Percentiles rank a stretch among this genome's conserved stretches.
These are phyloP conservation scores for Natrix natrix DNA, from an alignment of 2,797 vertebrate species.

Conservation along the genomic window DNA sequence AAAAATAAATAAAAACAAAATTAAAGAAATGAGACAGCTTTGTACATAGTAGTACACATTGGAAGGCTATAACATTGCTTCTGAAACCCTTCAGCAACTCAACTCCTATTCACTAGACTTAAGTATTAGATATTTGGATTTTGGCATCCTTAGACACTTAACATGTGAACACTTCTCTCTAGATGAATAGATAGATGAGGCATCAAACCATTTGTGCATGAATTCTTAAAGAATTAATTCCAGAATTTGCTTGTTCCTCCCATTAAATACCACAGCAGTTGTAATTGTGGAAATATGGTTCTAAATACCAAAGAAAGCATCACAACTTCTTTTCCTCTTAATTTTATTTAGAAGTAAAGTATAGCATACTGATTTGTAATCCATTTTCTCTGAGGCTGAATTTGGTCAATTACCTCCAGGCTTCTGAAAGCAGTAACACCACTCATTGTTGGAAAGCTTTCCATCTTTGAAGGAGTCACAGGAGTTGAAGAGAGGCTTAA, in stretches of 20 bases:
- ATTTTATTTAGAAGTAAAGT: neutral
- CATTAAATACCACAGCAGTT: neutral
- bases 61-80: neutral
- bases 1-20: neutral
- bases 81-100: neutral
- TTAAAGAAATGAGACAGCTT: neutral
- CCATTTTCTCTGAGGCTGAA: neutral
- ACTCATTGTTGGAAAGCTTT: slow-evolving; percentile 98
- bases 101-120: neutral
- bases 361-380: neutral
- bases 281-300: neutral
- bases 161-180: neutral
- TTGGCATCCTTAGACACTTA: neutral
- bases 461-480: slow-evolving; percentile 97
- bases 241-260: neutral
- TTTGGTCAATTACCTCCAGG: slow-evolving; percentile 73
- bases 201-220: neutral
- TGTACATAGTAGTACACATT: neutral
- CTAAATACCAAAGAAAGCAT: neutral
- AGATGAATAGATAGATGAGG: neutral
- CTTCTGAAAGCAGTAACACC: slow-evolving; percentile 98
- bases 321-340: neutral
- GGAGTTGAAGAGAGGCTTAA: slow-evolving; percentile 95
- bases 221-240: neutral
- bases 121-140: neutral